Conservation (phyloP, 2,113 vertebrate genomes). For the Notechis scutatus region DNA sequence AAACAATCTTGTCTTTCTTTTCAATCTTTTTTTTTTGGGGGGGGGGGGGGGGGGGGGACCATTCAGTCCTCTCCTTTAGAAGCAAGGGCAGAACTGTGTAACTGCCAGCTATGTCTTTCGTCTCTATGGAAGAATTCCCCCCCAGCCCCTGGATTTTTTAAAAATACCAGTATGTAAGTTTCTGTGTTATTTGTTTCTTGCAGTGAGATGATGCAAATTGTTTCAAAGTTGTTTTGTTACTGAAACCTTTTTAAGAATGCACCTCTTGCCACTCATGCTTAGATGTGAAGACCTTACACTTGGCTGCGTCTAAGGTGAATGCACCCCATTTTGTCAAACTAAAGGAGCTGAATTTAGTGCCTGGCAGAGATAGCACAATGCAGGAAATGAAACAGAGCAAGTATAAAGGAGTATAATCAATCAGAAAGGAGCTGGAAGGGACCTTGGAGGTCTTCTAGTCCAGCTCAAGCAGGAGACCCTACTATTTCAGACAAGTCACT, state of each 20-base stretch:
- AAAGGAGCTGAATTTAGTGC: conserved; percentile 47
- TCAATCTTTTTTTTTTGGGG: background rate
- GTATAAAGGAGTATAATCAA: background rate
- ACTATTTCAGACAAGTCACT: no score
- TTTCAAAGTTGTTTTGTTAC: conserved; percentile 54
- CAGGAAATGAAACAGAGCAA: background rate
- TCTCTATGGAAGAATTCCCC: conserved; percentile 10
- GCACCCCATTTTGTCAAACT: conserved; percentile 17
- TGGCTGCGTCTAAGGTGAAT: background rate
- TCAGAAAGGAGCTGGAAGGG: no score
- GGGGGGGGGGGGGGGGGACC: no score
- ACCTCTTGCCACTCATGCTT: background rate
- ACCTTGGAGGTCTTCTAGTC: no score
- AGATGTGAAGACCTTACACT: conserved; percentile 29
- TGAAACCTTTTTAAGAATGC: conserved; percentile 49
- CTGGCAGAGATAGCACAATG: background rate
- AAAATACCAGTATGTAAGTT: background rate
- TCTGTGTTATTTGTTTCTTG: background rate
- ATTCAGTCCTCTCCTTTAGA: background rate
- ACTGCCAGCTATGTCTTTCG: conserved; percentile 1
- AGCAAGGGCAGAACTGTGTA: background rate
- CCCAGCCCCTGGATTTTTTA: background rate
- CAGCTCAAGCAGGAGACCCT: no score
- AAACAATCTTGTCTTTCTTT: conserved; percentile 24
- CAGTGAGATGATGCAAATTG: background rate